Base-by-base conservation (phyloP, 2,888 invertebrate genomes). In the Tiliacea citrago region DNA sequence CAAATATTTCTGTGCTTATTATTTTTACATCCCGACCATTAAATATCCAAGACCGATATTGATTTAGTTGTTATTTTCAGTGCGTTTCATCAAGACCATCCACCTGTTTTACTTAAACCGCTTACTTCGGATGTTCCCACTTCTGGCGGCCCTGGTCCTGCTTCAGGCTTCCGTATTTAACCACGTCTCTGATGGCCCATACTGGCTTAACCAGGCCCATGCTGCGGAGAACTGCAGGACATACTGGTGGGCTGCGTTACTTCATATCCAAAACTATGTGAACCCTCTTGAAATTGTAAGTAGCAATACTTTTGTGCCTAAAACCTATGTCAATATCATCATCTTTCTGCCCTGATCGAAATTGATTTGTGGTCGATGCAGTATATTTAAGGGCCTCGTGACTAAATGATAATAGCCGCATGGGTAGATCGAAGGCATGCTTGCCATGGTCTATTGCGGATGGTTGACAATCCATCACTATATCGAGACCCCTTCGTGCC, bases 241-340 rank as follows among this genome's bases (percentile, higher is more conserved):
- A 0, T 91, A 93, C 76, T 97, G 97, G 97, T 97, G 97, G 97
- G 78, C 94, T 1, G 89, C 93, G 0, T 69, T 97, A 21, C 88
- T 97, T 1, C 96, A 97, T 86, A 88, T 97, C 7, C 97, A 97
- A 84, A 97, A 97, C 82, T 96, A 95, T 82, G 92, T 94, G 4
- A 93, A 94, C 63, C 81, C 89, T 18, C n/a, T 85, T 7, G 77
- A 87, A 51, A 79, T 91, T 45, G 93, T 92, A 86, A 89, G 90
- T 89, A 72, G 18, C 35, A 65, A 21, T 16, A 3, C 2, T 55
- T n/a, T 29, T 21, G 5, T 12, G 7, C n/a, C 0, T 16, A 6
- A 29, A 42, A 29, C 29, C 29, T 9, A 8, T 9, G 29, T 53
- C 5, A 53, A 47, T 47, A 49, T 73, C 21, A 39, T 62, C 5